Evolutionary conservation across 2,113 vertebrate species (phyloP), one percentile per base, ranked within the genome.

Genomic region (Ceratotherium simum): DNA sequence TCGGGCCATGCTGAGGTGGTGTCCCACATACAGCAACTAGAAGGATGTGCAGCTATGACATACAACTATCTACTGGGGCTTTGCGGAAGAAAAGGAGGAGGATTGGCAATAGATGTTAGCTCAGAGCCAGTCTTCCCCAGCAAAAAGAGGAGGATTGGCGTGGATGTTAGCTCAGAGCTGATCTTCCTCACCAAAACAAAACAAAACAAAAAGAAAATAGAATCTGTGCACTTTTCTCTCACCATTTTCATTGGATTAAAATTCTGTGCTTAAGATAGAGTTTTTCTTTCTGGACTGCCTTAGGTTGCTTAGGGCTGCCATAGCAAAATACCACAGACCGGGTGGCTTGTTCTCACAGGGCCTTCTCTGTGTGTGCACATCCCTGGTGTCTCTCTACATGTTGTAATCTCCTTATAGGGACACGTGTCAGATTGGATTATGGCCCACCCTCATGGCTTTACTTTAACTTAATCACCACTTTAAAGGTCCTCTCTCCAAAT

Each of bases 241-340:
- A 39, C 79, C 20, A 0, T 83, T 94, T 58, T 33, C 46, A 13
- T 33, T 39, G 36, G 67, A 75, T 36, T 73, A 16, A 39, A 54
- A 11, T 64, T 14, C 67, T 23, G 31, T 31, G 25, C 36, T 39
- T 18, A 7, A 60, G 65, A 36, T 14, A 23, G 70, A 2, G 21
- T 67, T 33, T 62, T 65, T 51, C 70, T 62, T n/a, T 33, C 3
- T 8, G 27, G 58, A 79, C 39, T 27, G 10, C 39, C n/a, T 60
- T 65, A 10, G 17, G 60, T n/a, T 36, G 29, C 51, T 51, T 21
- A 27, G 33, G 58, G 9, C 84, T 84, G 18, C 92, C 29, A 0
- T 8, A 16, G 29, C 8, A 16, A 36, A 46, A 46, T 17, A 2
- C 7, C 33, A 3, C 1, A 6, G 36, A 7, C 14, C 0, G 4